These are phyloP conservation scores for Proteles cristata DNA, from an alignment of 2,113 vertebrate species.

Conservation along the genomic window DNA sequence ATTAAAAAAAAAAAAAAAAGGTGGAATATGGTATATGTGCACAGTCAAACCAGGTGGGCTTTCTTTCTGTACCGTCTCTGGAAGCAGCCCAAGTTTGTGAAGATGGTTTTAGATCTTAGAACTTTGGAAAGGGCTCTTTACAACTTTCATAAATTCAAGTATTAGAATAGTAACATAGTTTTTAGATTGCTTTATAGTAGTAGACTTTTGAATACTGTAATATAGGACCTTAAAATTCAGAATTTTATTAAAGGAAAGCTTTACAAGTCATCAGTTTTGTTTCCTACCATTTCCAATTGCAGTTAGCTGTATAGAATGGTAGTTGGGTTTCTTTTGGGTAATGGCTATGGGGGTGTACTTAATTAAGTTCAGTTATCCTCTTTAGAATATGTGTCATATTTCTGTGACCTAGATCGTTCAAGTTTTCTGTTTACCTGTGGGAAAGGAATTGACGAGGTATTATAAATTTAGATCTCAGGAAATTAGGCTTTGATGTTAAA, in stretches of 20 bases:
- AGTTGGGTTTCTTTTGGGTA: background rate
- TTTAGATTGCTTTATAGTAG: constrained; percentile 21
- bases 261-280: background rate
- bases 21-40: background rate
- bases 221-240: constrained; percentile 4
- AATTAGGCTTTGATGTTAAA: background rate
- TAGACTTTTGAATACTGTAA: background rate
- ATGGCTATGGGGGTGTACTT: background rate
- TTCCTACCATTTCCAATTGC: background rate
- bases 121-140: background rate
- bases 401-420: background rate
- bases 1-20: no score
- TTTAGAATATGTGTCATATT: background rate
- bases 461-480: background rate
- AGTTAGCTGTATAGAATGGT: background rate
- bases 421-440: background rate
- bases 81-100: background rate
- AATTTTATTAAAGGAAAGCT: constrained; percentile 3
- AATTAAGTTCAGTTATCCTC: background rate
- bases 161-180: background rate
- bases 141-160: background rate
- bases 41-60: background rate
- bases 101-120: constrained; percentile 37
- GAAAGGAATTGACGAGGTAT: background rate
- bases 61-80: constrained; percentile 41